phyloP scores from a whole-genome alignment of 2,113 vertebrate species.

The Sclerurus mexicanus region DNA sequence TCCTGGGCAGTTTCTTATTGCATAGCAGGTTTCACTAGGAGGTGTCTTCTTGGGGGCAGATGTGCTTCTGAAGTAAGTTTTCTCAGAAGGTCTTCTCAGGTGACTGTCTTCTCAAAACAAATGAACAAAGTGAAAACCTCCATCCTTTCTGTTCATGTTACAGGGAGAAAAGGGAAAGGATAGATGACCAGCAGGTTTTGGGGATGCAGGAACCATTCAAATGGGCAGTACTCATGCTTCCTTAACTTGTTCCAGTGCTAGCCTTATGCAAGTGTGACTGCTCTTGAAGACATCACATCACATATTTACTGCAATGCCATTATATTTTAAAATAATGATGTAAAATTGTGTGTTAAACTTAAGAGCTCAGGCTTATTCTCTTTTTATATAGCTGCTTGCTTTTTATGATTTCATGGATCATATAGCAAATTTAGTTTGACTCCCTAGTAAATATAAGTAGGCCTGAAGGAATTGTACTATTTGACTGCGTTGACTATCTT shows the following conservation, averaged over 20 bases:
- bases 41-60: neutral
- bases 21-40: neutral
- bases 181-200: neutral
- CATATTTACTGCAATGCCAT: neutral
- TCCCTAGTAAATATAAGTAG: slow-evolving; percentile 1
- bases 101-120: neutral
- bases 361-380: neutral
- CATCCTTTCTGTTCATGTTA: neutral
- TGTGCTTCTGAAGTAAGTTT: neutral
- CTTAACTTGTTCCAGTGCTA: neutral
- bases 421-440: neutral
- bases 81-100: neutral
- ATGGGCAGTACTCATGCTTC: neutral
- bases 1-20: neutral
- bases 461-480: neutral
- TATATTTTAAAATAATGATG: neutral
- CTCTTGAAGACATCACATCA: neutral
- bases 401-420: slow-evolving; percentile 11
- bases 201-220: accelerated
- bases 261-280: neutral
- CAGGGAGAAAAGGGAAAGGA: neutral
- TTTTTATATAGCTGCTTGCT: neutral
- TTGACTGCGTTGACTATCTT: neutral
- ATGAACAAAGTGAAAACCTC: accelerated
- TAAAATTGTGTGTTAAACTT: neutral